Percentiles rank a stretch among this genome's conserved stretches.
Evolutionary conservation across 2,113 vertebrate genomes (phyloP).

Genomic region (Mandrillus leucophaeus): DNA sequence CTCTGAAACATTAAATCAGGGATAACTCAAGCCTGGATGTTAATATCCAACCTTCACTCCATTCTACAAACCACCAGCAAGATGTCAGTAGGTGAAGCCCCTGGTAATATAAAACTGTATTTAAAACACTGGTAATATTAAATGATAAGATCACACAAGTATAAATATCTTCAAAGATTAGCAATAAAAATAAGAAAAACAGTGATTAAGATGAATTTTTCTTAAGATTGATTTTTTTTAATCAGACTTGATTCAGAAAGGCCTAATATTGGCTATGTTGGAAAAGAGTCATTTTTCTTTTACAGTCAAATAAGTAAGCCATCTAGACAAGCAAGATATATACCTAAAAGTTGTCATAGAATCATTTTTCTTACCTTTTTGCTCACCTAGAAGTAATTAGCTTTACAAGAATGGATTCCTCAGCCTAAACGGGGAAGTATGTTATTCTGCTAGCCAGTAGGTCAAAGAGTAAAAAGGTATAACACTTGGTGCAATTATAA

Average conservation of each 20-base stretch:
- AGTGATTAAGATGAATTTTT: background rate
- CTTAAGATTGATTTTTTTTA: background rate
- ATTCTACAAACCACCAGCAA: background rate
- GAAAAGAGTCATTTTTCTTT: background rate
- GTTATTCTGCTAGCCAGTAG: background rate
- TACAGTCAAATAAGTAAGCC: background rate
- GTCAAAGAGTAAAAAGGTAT: background rate
- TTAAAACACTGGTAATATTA: background rate
- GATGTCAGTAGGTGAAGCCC: background rate
- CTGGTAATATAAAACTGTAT: background rate
- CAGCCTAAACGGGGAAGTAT: background rate
- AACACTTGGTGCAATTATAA: background rate
- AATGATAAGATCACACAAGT: background rate
- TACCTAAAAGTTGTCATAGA: background rate
- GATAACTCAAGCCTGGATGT: background rate
- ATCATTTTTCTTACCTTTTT: conserved; percentile 8
- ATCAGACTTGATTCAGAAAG: background rate
- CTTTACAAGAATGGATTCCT: background rate
- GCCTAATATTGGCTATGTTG: background rate
- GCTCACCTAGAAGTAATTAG: background rate
- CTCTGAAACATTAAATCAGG: background rate
- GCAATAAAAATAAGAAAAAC: conserved; percentile 16
- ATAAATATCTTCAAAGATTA: background rate
- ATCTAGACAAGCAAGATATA: background rate
- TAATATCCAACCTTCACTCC: background rate